Percentiles rank a stretch among this genome's conserved stretches.
phyloP scores from a whole-genome alignment of 2,888 invertebrate genomes.

The Drosophila kokeensis region DNA sequence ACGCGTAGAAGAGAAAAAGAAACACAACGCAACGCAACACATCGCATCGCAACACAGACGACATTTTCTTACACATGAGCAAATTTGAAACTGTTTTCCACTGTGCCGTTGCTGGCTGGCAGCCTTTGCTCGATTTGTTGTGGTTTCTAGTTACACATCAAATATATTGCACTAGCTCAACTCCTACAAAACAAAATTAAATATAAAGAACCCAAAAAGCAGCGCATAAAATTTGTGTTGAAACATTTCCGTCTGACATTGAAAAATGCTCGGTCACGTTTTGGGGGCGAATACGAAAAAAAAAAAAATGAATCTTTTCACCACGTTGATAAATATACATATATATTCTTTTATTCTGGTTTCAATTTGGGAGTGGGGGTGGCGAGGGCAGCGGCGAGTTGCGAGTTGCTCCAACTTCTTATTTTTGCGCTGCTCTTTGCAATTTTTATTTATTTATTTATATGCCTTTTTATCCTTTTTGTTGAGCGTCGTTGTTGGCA shows the following conservation, averaged over 20 bases:
- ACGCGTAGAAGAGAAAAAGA: slow-evolving; percentile 29
- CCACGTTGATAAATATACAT: slow-evolving; percentile 16
- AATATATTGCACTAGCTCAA: slow-evolving; percentile 48
- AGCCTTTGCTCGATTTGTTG: slow-evolving; percentile 12
- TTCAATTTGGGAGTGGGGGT: slow-evolving; percentile 7
- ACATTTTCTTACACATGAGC: slow-evolving; percentile 71
- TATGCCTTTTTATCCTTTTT: slow-evolving; percentile 76
- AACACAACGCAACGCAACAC: neutral
- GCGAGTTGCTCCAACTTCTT: slow-evolving; percentile 56
- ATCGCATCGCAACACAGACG: neutral
- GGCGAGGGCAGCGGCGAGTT: slow-evolving; percentile 23
- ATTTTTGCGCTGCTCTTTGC: slow-evolving; percentile 55
- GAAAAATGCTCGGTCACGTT: slow-evolving; percentile 85
- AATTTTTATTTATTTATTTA: slow-evolving; percentile 81
- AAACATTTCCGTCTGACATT: slow-evolving; percentile 84
- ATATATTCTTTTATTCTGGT: slow-evolving; percentile 28
- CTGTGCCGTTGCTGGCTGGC: neutral
- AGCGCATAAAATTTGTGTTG: slow-evolving; percentile 56
- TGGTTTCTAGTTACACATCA: slow-evolving; percentile 31
- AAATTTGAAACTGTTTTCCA: slow-evolving; percentile 55
- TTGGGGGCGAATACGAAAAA: slow-evolving; percentile 67
- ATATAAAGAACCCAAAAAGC: slow-evolving; percentile 12
- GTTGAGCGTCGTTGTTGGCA: slow-evolving; percentile 33
- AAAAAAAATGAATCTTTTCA: slow-evolving; percentile 5
- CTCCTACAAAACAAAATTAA: slow-evolving; percentile 24